Percentiles rank a stretch among this genome's conserved stretches.
Evolutionary conservation across 2,113 vertebrate genomes (phyloP).

Genomic region (Cryptotis parvus): DNA sequence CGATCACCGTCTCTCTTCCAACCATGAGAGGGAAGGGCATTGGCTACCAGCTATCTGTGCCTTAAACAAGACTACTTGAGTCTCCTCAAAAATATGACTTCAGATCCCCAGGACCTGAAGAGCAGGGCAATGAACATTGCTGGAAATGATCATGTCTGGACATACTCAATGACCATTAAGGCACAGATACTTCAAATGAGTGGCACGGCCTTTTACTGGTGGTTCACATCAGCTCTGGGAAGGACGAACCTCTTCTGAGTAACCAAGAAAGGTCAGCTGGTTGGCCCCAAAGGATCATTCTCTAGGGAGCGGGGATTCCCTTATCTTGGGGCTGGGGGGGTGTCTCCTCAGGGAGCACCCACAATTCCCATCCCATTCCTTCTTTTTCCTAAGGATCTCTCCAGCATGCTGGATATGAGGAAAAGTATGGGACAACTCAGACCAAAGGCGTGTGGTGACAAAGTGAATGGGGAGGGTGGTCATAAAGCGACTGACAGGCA

Average conservation of each 20-base stretch:
- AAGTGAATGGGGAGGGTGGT: neutral
- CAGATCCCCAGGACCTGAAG: neutral
- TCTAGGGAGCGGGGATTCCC: neutral
- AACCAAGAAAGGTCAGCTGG: neutral
- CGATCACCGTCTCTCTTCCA: neutral
- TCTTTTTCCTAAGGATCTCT: neutral
- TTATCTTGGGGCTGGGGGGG: rapidly evolving
- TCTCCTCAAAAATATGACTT: neutral
- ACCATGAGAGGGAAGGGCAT: neutral
- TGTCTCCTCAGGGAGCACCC: neutral
- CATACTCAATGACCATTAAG: neutral
- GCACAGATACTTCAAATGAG: neutral
- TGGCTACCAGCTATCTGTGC: neutral
- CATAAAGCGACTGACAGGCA: neutral
- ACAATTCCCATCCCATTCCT: too few relatives aligned
- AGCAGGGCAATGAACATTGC: neutral
- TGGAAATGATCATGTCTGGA: constrained; percentile 32
- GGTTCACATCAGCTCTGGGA: neutral
- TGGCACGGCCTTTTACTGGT: neutral
- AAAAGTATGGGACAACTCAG: neutral
- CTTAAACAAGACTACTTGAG: neutral
- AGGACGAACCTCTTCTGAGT: neutral
- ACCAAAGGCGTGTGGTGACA: neutral
- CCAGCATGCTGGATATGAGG: neutral
- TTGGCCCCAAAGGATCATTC: neutral